phyloP scores from a whole-genome alignment of 1,140 invertebrate genomes.

The Hycleus cichorii region DNA sequence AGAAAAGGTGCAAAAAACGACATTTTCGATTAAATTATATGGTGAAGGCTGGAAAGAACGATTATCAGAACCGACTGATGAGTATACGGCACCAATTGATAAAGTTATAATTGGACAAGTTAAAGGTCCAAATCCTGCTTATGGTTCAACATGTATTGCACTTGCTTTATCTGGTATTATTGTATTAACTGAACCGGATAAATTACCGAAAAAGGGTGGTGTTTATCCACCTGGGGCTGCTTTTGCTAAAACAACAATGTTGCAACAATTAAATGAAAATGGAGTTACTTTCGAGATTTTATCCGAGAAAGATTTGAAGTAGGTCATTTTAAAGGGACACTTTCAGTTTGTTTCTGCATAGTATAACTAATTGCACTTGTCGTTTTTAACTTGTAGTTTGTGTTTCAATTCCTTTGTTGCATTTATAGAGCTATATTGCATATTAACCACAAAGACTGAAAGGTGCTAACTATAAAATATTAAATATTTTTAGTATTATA shows the following conservation, averaged over 20 bases:
- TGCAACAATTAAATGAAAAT: slow-evolving; percentile 51
- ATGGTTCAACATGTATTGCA: slow-evolving; percentile 70
- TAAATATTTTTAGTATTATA: no score
- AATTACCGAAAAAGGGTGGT: slow-evolving; percentile 64
- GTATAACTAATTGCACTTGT: no score
- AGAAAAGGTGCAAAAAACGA: slow-evolving; percentile 52
- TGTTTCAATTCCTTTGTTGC: no score
- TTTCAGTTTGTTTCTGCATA: no score
- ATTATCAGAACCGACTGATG: slow-evolving; percentile 51
- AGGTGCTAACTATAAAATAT: no score
- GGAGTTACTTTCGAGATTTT: slow-evolving; percentile 53
- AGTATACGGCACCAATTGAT: slow-evolving; percentile 54
- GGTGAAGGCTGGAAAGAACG: slow-evolving; percentile 74
- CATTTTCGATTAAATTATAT: slow-evolving; percentile 62
- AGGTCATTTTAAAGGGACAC: no score
- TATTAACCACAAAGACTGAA: no score
- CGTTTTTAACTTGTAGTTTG: no score
- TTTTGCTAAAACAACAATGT: slow-evolving; percentile 56
- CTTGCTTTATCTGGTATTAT: slow-evolving; percentile 65
- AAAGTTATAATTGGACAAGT: slow-evolving; percentile 61
- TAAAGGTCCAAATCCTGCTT: slow-evolving; percentile 65
- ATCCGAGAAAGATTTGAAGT: slow-evolving; percentile 30
- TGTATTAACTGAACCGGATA: slow-evolving; percentile 66
- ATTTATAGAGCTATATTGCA: no score
- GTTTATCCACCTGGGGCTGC: slow-evolving; percentile 52